Evolutionary conservation across 2,797 vertebrate genomes (phyloP).

Genomic region (Chloroceryle inda): DNA sequence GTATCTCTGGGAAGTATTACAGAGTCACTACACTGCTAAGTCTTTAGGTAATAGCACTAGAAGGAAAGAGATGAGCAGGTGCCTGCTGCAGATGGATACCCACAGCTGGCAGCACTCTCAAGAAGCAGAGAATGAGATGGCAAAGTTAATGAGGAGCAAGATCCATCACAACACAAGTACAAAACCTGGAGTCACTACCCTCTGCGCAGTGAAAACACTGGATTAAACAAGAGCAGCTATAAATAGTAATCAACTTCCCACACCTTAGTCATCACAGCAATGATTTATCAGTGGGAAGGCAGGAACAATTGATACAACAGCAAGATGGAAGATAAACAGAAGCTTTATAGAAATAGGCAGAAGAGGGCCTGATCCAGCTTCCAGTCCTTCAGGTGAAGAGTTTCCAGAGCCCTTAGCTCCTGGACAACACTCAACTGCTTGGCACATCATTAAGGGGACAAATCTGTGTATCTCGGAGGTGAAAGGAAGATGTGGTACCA

Average conservation of each 20-base stretch:
- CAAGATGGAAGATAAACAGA: not conserved
- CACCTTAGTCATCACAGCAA: not conserved
- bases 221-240: not conserved
- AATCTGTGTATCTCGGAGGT: not conserved
- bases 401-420: not conserved
- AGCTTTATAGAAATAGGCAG: not conserved
- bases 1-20: not conserved
- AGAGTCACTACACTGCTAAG: not conserved
- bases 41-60: not conserved
- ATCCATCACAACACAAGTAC: conserved; percentile 75
- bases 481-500: not conserved
- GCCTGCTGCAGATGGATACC: conserved; percentile 65
- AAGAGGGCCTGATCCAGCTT: not conserved
- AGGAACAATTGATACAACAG: not conserved
- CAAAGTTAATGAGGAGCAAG: conserved; percentile 77
- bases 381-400: not conserved
- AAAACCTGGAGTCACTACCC: not conserved
- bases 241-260: not conserved
- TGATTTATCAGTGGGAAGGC: not conserved
- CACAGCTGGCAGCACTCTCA: conserved; percentile 68
- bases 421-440: accelerated
- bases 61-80: conserved; percentile 56
- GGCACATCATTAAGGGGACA: not conserved
- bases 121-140: conserved; percentile 76
- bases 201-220: not conserved